phyloP scores from a whole-genome alignment of 2,797 vertebrate species.

The Fistularia commersonii region DNA sequence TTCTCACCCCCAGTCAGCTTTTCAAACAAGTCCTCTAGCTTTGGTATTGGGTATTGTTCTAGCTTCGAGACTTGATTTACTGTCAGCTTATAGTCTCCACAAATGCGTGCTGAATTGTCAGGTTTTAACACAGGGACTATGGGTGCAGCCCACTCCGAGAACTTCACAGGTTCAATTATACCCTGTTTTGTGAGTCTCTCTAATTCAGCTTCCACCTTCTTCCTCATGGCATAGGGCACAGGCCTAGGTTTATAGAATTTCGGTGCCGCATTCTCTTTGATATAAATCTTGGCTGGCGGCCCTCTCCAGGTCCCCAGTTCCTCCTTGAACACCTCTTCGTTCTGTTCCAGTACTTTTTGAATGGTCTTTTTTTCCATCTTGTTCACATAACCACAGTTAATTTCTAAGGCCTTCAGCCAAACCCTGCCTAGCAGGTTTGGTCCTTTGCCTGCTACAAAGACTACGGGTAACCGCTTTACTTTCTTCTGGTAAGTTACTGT shows the following conservation, averaged over 20 bases:
- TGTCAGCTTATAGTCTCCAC: slow-evolving; percentile 25
- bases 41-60: slow-evolving; percentile 14
- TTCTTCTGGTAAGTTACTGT: no score
- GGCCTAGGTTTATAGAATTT: slow-evolving; percentile 24
- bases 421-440: no score
- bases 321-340: no score
- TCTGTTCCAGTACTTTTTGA: no score
- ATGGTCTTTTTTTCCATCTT: no score
- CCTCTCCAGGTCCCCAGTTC: no score
- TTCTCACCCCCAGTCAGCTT: neutral
- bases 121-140: slow-evolving; percentile 11
- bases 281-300: no score
- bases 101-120: slow-evolving; percentile 6
- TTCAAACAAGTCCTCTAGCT: slow-evolving; percentile 10
- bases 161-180: slow-evolving; percentile 13
- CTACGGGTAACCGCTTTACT: no score
- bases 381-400: no score
- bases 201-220: no score
- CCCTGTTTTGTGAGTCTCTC: slow-evolving; percentile 1
- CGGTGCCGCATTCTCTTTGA: slow-evolving; percentile 2
- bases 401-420: no score
- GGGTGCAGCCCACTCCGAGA: slow-evolving; percentile 7
- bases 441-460: no score
- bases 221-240: slow-evolving; percentile 15
- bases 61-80: slow-evolving; percentile 17